Conservation (phyloP, 2,888 invertebrate genomes). For the Cheilosia impressa region DNA sequence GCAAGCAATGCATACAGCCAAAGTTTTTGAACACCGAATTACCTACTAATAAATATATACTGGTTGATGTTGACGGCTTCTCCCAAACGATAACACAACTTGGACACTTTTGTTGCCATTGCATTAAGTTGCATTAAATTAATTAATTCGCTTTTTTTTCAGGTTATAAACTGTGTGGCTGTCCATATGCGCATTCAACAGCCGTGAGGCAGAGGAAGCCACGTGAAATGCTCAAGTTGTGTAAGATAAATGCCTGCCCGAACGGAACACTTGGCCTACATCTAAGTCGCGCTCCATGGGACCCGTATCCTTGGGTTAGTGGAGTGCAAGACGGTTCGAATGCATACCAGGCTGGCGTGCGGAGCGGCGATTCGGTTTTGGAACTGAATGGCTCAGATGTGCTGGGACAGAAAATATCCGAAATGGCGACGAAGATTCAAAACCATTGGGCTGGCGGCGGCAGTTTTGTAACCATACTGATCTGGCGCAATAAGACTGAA, state of each 20-base stretch:
- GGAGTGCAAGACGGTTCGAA: conserved; percentile 87
- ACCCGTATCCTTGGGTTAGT: conserved; percentile 91
- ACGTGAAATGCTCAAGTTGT: conserved; percentile 80
- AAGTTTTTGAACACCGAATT: conserved; percentile 9
- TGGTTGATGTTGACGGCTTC: conserved; percentile 15
- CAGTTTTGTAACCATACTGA: conserved; percentile 80
- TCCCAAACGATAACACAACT: conserved; percentile 14
- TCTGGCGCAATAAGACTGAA: conserved; percentile 81
- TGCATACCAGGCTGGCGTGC: conserved; percentile 87
- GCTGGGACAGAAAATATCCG: conserved; percentile 81
- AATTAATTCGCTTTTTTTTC: conserved; percentile 22
- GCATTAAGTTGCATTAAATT: conserved; percentile 30
- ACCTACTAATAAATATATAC: conserved; percentile 4
- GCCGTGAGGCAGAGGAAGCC: conserved; percentile 8
- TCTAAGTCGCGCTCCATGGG: conserved; percentile 90
- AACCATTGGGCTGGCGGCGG: conserved; percentile 81
- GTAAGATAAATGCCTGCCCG: conserved; percentile 82
- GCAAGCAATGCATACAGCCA: conserved; percentile 35
- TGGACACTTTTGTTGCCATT: conserved; percentile 5
- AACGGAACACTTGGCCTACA: conserved; percentile 88
- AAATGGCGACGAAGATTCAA: conserved; percentile 81
- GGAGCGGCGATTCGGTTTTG: conserved; percentile 88
- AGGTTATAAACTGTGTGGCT: conserved; percentile 1
- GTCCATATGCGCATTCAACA: background rate
- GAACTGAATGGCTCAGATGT: conserved; percentile 84